A percentile compares a stretch with the other conserved stretches of the same genome.
Evolutionary conservation across 1,140 invertebrate species (phyloP).

Genomic region (Caenorhabditis tropicalis): DNA sequence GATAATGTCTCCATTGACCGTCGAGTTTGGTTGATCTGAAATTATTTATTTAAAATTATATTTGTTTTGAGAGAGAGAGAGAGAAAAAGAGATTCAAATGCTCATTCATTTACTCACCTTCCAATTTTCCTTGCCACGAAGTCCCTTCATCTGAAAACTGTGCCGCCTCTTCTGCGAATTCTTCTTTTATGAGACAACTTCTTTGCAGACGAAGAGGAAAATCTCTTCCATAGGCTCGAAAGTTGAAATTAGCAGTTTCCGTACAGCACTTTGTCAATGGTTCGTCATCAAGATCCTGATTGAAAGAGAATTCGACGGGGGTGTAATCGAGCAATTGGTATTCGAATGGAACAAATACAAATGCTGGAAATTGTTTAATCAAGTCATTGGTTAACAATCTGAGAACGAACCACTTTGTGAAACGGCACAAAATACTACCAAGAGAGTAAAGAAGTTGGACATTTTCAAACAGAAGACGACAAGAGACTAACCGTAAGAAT

Average conservation of each 20-base stretch:
- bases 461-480: not conserved
- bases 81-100: not conserved
- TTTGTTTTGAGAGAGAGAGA: not conserved
- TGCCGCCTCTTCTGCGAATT: not conserved
- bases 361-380: not conserved
- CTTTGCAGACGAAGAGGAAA: slow-evolving; percentile 8
- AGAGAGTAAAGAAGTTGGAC: not conserved
- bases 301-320: slow-evolving; percentile 5
- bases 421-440: not conserved
- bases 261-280: slow-evolving; percentile 21
- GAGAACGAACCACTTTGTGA: not conserved
- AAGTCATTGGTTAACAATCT: not conserved
- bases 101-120: not conserved
- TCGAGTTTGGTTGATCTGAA: slow-evolving; percentile 28
- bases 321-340: not conserved
- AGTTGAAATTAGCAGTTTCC: slow-evolving; percentile 4
- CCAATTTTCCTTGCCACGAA: slow-evolving; percentile 28
- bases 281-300: not conserved
- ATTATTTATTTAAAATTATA: not conserved
- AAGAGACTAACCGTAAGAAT: not conserved
- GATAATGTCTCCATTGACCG: not conserved
- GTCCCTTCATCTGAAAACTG: slow-evolving; percentile 1
- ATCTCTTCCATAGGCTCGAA: not conserved
- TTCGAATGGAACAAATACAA: not conserved
- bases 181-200: slow-evolving; percentile 17